phyloP scores from a whole-genome alignment of 2,113 vertebrate genomes.

The Micronisus gabar region DNA sequence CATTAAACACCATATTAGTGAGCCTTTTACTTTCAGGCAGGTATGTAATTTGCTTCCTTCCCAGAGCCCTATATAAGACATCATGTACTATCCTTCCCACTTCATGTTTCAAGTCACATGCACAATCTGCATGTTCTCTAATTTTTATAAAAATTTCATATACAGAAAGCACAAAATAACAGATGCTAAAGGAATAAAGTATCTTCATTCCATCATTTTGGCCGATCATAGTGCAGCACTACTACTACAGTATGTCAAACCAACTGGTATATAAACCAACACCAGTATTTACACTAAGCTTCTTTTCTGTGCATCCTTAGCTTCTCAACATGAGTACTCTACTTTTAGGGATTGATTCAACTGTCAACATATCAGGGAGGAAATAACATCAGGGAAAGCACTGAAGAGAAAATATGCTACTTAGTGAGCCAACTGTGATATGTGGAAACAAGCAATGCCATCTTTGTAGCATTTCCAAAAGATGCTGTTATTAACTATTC shows the following conservation, averaged over 20 bases:
- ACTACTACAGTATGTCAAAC: fast-evolving
- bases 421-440: background rate
- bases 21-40: background rate
- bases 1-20: background rate
- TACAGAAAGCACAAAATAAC: background rate
- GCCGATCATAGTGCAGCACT: background rate
- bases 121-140: background rate
- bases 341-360: background rate
- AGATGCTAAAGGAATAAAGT: background rate
- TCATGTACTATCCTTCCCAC: background rate
- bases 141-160: background rate
- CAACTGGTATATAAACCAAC: background rate
- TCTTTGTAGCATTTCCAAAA: background rate
- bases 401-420: background rate
- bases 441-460: background rate
- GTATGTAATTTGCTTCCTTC: background rate
- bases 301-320: background rate
- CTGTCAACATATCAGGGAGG: background rate
- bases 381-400: background rate
- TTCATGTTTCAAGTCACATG: background rate
- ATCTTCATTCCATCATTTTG: background rate
- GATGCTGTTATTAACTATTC: background rate
- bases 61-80: background rate
- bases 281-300: background rate
- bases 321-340: background rate